Evolutionary conservation across 2,797 vertebrate genomes (phyloP), one percentile per base, ranked within the genome.

Genomic region (Neostethus bicornis): DNA sequence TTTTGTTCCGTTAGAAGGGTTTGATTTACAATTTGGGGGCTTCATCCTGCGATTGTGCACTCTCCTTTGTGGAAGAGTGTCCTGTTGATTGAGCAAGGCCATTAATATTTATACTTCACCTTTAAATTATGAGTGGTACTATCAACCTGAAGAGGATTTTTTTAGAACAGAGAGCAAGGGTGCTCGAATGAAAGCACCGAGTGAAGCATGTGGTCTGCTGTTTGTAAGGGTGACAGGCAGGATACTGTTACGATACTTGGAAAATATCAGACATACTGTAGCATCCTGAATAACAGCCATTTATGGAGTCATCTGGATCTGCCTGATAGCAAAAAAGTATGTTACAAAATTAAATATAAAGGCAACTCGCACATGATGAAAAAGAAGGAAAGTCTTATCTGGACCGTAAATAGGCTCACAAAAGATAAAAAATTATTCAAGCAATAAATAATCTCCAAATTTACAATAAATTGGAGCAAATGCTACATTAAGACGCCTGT

Each of bases 61-160:
- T 11, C 38, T 38, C 32, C 68, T 54, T 56, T 0, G 5, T 60
- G 55, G 39, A 59, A 61, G 60, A 69, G 65, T 53, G 62, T 70
- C 65, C 60, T 12, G 23, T 39, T 77, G 70, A 79, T 80, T 70
- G 70, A 81, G 57, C 70, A 1, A 0, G 58, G 55, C 61, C 70
- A 71, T 85, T 77, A 85, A 82, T 85, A 83, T 82, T 81, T 72
- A 82, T 67, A 52, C 60, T 75, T 85, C 79, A 84, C 83, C 81
- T 83, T 84, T 85, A 77, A 79, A 84, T 69, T 68, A 74, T 66
- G 61, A 81, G 81, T 44, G 77, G n/a, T 69, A 61, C 70, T 69
- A 79, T 72, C 55, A 31, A 56, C 45, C 65, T 67, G 48, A 67
- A 80, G 77, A 80, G 78, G 53, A n/a, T 51, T 77, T 72, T 80